phyloP scores from a whole-genome alignment of 2,113 vertebrate genomes.

The Poicephalus gulielmi region DNA sequence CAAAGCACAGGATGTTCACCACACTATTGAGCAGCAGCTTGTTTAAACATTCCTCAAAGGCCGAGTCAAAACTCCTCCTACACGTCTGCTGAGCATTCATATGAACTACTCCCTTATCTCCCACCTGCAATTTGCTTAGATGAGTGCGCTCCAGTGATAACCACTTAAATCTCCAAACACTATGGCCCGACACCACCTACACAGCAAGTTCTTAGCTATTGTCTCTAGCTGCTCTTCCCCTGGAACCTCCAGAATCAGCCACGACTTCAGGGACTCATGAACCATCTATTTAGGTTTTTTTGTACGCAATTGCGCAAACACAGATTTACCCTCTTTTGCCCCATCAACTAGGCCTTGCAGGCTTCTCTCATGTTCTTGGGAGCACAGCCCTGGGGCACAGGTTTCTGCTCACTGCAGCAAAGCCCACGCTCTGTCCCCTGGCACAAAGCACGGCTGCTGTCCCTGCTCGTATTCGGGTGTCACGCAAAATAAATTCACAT shows the following conservation, averaged over 20 bases:
- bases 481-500: neutral
- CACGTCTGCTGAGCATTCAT: neutral
- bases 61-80: neutral
- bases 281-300: neutral
- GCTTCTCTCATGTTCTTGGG: neutral
- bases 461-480: neutral
- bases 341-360: accelerated
- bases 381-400: neutral
- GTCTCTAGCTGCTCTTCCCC: neutral
- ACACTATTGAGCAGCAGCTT: neutral
- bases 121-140: neutral
- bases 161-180: neutral
- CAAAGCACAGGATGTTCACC: neutral
- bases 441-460: neutral
- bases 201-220: neutral
- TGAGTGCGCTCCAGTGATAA: neutral
- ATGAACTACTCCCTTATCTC: neutral
- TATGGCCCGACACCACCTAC: accelerated
- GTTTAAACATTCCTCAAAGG: neutral
- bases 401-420: neutral
- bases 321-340: neutral
- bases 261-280: neutral
- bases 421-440: neutral
- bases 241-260: neutral
- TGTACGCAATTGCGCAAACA: neutral